Conservation (phyloP, 2,888 invertebrate genomes). For the Nemotelus pantherinus region DNA sequence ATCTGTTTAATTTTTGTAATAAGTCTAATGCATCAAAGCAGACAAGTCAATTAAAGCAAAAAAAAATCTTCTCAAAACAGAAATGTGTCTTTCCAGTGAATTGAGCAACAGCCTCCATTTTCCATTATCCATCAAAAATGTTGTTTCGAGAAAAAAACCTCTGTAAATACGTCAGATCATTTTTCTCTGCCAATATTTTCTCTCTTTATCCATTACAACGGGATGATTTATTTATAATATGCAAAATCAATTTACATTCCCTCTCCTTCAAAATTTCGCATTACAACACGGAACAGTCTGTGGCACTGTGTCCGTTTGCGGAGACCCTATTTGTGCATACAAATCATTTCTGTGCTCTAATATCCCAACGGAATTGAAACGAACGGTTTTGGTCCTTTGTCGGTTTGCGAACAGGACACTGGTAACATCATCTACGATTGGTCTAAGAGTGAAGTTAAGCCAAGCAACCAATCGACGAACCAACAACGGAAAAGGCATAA, state of each 20-base stretch:
- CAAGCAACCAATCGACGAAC: constrained; percentile 3
- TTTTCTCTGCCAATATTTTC: not conserved
- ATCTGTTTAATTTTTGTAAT: too few species aligned
- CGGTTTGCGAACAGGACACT: not conserved
- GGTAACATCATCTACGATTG: not conserved
- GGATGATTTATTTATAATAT: constrained; percentile 40
- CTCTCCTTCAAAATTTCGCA: not conserved
- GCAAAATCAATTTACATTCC: constrained; percentile 42
- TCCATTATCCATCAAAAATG: too few species aligned
- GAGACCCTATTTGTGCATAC: constrained; percentile 39
- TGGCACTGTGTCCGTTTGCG: not conserved
- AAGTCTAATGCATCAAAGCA: too few species aligned
- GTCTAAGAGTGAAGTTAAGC: constrained; percentile 41
- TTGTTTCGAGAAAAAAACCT: too few species aligned
- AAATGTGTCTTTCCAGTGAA: too few species aligned
- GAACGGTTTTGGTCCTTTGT: constrained; percentile 4
- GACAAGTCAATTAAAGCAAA: too few species aligned
- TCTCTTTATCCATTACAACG: not conserved
- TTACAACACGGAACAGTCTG: too few species aligned
- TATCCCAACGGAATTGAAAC: constrained; percentile 26
- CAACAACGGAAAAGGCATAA: constrained; percentile 46
- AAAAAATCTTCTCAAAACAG: too few species aligned
- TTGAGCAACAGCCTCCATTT: too few species aligned
- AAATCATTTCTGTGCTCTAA: constrained; percentile 26
- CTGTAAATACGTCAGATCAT: too few species aligned